Percentiles rank a stretch among this genome's conserved stretches.
Conservation (phyloP, 2,113 vertebrate genomes). For the Reinhardtius hippoglossoides region DNA sequence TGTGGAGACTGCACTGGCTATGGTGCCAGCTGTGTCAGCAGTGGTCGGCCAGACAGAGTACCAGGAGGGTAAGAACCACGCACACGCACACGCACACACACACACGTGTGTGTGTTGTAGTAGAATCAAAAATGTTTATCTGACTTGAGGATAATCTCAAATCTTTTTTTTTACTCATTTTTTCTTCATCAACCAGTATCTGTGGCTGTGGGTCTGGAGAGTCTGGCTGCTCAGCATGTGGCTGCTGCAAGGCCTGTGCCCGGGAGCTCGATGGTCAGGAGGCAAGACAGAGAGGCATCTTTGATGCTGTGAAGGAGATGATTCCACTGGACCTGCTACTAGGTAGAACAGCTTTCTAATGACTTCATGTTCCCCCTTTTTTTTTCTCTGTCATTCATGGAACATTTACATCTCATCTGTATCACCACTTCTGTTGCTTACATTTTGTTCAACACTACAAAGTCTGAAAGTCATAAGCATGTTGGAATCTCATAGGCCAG, state of each 20-base stretch:
- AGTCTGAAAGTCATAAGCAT: slow-evolving; percentile 17
- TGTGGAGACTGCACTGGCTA: slow-evolving; percentile 99
- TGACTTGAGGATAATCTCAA: not conserved
- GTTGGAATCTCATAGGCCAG: not conserved
- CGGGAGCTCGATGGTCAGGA: slow-evolving; percentile 97
- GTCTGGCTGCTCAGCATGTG: slow-evolving; percentile 96
- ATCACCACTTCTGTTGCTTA: slow-evolving; percentile 18
- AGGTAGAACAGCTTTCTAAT: slow-evolving; percentile 78
- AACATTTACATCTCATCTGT: slow-evolving; percentile 14
- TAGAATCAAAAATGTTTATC: not conserved
- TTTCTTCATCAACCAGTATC: slow-evolving; percentile 82
- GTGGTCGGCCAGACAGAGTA: slow-evolving; percentile 94
- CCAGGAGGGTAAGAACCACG: slow-evolving; percentile 91
- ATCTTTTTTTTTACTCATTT: slow-evolving; percentile 7
- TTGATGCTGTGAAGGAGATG: slow-evolving; percentile 99
- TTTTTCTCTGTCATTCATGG: slow-evolving; percentile 19
- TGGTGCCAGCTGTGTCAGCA: slow-evolving; percentile 97
- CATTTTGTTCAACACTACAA: slow-evolving; percentile 7
- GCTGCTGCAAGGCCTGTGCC: slow-evolving; percentile 98
- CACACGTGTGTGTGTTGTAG: too few relatives aligned
- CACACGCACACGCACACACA: too few relatives aligned
- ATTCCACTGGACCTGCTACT: slow-evolving; percentile 97
- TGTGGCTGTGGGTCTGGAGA: slow-evolving; percentile 99
- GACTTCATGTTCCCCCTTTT: not conserved
- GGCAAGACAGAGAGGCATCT: slow-evolving; percentile 96